Evolutionary conservation across 2,888 invertebrate species (phyloP).

Genomic region (Prionchulus punctatus): DNA sequence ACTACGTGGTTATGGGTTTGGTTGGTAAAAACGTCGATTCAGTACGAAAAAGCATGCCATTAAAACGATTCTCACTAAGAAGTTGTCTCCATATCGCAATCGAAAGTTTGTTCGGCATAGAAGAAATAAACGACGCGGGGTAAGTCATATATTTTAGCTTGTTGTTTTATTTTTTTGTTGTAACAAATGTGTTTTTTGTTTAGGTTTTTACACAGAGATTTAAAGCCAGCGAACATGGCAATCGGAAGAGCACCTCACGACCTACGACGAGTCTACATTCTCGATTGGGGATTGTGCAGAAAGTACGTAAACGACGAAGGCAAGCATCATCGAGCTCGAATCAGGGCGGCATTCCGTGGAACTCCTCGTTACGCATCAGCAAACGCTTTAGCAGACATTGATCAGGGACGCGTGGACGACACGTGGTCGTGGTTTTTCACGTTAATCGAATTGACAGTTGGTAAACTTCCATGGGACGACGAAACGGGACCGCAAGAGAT

Average conservation of each 20-base stretch:
- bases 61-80: not conserved
- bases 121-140: not conserved
- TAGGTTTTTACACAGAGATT: not conserved
- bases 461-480: not conserved
- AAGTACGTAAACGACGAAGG: not conserved
- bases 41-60: not conserved
- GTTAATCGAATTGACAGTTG: not conserved
- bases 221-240: not conserved
- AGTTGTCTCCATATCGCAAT: not conserved
- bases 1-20: not conserved
- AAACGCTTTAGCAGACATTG: not conserved
- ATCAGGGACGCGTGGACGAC: not conserved
- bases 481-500: not conserved
- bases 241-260: not conserved
- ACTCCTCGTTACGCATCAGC: not conserved
- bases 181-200: not conserved
- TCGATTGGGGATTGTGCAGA: not conserved
- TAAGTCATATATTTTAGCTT: too few relatives aligned
- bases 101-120: not conserved
- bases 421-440: conserved; percentile 1
- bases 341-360: not conserved
- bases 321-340: not conserved
- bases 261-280: not conserved
- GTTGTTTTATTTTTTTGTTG: too few relatives aligned
- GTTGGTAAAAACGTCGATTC: conserved; percentile 1